Conservation (phyloP, 2,113 vertebrate genomes). For the Pelmatolapia mariae region DNA sequence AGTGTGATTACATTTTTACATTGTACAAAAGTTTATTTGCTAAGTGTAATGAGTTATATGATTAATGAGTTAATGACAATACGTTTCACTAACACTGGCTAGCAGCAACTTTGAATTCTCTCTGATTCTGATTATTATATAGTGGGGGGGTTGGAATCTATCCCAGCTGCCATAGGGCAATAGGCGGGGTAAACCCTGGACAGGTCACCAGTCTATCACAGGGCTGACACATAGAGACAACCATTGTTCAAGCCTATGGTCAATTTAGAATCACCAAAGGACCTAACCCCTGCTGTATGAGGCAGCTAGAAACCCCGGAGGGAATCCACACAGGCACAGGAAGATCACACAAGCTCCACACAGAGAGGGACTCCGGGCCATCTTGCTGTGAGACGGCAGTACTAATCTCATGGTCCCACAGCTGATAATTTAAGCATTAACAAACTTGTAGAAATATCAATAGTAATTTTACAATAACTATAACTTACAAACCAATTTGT, state of each 20-base stretch:
- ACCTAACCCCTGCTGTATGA: background rate
- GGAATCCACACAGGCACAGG: background rate
- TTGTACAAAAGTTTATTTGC: fast-evolving
- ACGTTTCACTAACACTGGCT: background rate
- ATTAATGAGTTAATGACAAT: background rate
- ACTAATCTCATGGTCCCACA: background rate
- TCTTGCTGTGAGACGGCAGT: background rate
- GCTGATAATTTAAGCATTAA: background rate
- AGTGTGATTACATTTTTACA: background rate
- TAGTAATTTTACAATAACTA: background rate
- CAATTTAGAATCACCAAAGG: background rate
- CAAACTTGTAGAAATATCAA: background rate
- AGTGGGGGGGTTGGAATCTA: background rate
- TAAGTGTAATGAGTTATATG: background rate
- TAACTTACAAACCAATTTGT: background rate
- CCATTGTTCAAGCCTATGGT: background rate
- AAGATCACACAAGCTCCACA: background rate
- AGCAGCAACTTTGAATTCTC: fast-evolving
- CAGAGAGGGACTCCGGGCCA: background rate
- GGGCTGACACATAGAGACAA: background rate
- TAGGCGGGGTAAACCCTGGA: background rate
- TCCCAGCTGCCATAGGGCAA: background rate
- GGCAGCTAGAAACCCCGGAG: background rate
- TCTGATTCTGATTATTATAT: background rate
- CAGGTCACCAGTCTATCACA: background rate